Base-by-base conservation (phyloP, 2,113 vertebrate genomes). In the Rallus limicola region DNA sequence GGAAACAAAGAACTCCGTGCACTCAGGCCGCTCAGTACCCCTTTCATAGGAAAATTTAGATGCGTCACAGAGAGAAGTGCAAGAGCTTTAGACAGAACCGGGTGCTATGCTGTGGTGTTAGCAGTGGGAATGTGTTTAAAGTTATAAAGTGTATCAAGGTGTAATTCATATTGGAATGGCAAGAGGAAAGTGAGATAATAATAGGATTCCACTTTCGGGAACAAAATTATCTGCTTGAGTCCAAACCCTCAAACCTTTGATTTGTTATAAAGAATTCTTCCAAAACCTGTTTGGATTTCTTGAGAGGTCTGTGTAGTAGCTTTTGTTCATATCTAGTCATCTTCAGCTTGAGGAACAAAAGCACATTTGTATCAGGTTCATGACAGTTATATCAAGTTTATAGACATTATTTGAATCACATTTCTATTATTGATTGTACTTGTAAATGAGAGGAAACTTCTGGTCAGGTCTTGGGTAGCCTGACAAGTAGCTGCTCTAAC, bases 281-380 rank as follows among this genome's bases (percentile, higher is more conserved):
- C 31, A 64, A 74, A 90, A 82, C 5, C 18, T 24, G 5, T 58
- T 14, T 69, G 36, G 26, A n/a, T 53, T 44, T 81, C 44, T 50
- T 20, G 25, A 78, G 40, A 59, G n/a, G 6, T 56, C 40, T 34
- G 10, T 2, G 1, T 16, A 28, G 28, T 24, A 28, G 28, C 33
- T 89, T 81, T 72, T 67, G 14, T 63, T 77, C 33, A 6, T 34
- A 62, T 34, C 10, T 21, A 6, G 26, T 55, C 31, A 10, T 16
- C 58, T n/a, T 50, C 46, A 34, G 16, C 1, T 10, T 9, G 20
- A 67, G 15, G 24, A 89, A 56, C 0, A 0, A 48, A 81, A 58
- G 11, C 17, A 34, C 19, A 16, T 40, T 69, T 1, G 0, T 44
- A 25, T 23, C n/a, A 69, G 14, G 16, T 31, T n/a, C 21, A n/a